Percentiles rank a stretch among this genome's conserved stretches.
Evolutionary conservation across 2,888 invertebrate species (phyloP).

Genomic region (Synanthedon tipuliformis): DNA sequence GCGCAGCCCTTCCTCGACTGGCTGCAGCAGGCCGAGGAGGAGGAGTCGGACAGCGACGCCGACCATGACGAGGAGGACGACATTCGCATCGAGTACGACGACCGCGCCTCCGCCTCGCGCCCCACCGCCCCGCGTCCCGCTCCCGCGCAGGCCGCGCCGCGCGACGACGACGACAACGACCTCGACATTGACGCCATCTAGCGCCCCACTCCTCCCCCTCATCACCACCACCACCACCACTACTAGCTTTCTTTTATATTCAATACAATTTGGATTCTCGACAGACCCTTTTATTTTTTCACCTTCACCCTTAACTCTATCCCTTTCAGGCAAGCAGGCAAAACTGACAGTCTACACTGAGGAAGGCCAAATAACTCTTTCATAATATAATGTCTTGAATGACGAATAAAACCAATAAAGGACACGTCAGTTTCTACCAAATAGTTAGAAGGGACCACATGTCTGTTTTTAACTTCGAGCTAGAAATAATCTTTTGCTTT

Average conservation of each 20-base stretch:
- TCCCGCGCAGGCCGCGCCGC: constrained; percentile 31
- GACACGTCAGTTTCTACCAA: too few relatives aligned
- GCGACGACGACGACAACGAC: constrained; percentile 82
- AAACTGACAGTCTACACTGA: too few relatives aligned
- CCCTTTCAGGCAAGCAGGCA: too few relatives aligned
- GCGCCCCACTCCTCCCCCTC: constrained; percentile 16
- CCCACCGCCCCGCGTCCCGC: constrained; percentile 71
- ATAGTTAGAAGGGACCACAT: too few relatives aligned
- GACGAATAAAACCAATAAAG: too few relatives aligned
- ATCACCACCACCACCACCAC: neutral
- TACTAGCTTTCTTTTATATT: constrained; percentile 63
- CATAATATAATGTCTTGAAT: too few relatives aligned
- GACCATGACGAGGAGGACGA: constrained; percentile 11
- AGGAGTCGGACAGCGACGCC: constrained; percentile 77
- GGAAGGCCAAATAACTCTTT: too few relatives aligned
- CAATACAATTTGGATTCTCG: constrained; percentile 64
- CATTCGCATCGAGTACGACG: constrained; percentile 81
- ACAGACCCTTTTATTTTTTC: too few relatives aligned
- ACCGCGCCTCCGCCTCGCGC: constrained; percentile 83
- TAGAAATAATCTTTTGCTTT: too few relatives aligned
- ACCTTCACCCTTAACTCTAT: too few relatives aligned
- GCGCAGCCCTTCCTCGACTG: constrained; percentile 96
- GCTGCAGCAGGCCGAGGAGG: constrained; percentile 97
- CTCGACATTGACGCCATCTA: constrained; percentile 95
- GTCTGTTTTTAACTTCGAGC: too few relatives aligned